Base-by-base conservation (phyloP, 2,888 invertebrate genomes). In the Cremastinae sp. region DNA sequence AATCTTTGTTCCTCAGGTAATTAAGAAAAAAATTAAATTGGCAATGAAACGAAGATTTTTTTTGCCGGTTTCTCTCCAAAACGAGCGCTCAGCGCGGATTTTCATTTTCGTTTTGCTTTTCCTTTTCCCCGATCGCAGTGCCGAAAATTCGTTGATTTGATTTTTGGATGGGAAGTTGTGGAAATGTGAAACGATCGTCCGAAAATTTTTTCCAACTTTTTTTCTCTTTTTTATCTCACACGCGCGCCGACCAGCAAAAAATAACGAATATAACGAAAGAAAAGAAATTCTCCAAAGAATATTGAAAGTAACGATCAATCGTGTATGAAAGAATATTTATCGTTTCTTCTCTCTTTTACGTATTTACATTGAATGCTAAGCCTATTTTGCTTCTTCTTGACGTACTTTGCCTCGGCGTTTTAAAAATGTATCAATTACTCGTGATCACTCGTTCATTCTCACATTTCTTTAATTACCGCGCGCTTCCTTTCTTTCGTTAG, bases 301-400 rank as follows among this genome's bases (percentile, higher is more conserved):
- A 28, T 28, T 28, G 2, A 43, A 55, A 55, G 22, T 56, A 51
- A 56, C 41, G 58, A 58, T 74, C 64, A 55, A 74, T 77, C 41
- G 68, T 64, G 41, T 68, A 53, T 74, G 41, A 69, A 78, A 69
- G 65, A 35, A 66, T 61, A 35, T 39, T 43, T 71, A 55, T 28
- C 47, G 18, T 41, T 39, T 45, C 20, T 68, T 68, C 80, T 79
- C 82, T 84, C 10, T 85, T 82, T 85, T 85, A 84, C 84, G 83
- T 86, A 86, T 86, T 84, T 86, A 86, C 86, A 86, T 85, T 86
- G 87, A 88, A 81, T 87, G 88, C 89, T 89, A 89, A 89, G 83
- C 87, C 89, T 89, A 89, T 86, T 86, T 71, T 74, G 65, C 86
- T 86, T 74, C 62, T 64, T 84, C 83, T 83, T 87, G 86, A 88